phyloP scores from a whole-genome alignment of 2,113 vertebrate genomes.

The Lepus europaeus region DNA sequence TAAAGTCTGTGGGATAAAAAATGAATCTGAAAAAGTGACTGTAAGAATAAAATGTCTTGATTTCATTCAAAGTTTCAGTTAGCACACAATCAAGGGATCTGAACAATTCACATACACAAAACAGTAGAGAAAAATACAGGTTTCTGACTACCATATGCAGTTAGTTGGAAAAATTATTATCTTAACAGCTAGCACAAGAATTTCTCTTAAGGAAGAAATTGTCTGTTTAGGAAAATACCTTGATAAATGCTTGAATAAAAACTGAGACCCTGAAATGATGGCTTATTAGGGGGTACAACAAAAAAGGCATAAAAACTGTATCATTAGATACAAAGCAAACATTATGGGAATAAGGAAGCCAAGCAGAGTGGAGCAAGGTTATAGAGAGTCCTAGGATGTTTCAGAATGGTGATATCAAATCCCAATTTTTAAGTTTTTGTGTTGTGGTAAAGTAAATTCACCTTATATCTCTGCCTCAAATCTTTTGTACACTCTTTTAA shows the following conservation, averaged over 20 bases:
- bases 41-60: not conserved
- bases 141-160: constrained; percentile 10
- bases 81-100: not conserved
- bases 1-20: constrained; percentile 48
- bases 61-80: constrained; percentile 59
- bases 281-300: not conserved
- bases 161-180: constrained; percentile 57
- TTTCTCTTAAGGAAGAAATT: constrained; percentile 56
- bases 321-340: not conserved
- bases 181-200: constrained; percentile 41
- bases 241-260: not conserved
- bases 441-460: not conserved
- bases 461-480: not conserved
- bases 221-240: constrained; percentile 16
- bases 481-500: not conserved
- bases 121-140: constrained; percentile 56
- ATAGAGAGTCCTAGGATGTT: too few species aligned
- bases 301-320: not conserved
- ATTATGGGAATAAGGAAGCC: not conserved
- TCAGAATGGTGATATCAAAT: not conserved
- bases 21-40: constrained; percentile 37
- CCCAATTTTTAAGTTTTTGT: constrained; percentile 7
- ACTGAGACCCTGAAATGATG: not conserved
- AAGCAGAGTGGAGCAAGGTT: not conserved
- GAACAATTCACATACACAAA: constrained; percentile 32